Evolutionary conservation across 2,113 vertebrate genomes (phyloP).

Genomic region (Setophaga coronata): DNA sequence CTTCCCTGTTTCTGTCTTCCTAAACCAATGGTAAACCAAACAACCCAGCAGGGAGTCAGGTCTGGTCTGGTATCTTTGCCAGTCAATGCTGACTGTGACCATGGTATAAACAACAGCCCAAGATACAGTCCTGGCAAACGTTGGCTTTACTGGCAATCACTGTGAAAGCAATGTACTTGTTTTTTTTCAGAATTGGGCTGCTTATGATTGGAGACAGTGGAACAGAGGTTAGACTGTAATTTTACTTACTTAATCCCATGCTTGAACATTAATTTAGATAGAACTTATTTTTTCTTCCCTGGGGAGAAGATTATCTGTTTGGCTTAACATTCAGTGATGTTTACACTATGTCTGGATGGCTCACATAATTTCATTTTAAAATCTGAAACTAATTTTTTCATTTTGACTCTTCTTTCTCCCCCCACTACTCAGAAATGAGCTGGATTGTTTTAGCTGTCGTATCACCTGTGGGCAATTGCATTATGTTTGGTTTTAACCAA

Average conservation of each 20-base stretch:
- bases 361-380: conserved; percentile 1
- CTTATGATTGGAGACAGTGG: not conserved
- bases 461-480: not conserved
- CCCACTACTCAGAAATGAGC: not conserved
- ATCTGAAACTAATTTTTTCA: not conserved
- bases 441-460: not conserved
- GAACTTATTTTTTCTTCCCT: not conserved
- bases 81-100: not conserved
- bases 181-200: not conserved
- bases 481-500: conserved; percentile 14
- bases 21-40: not conserved
- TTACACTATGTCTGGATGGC: not conserved
- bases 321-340: not conserved
- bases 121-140: not conserved
- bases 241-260: not conserved
- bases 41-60: not conserved
- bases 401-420: not conserved
- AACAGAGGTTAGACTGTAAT: not conserved
- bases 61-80: not conserved
- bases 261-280: not conserved
- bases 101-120: not conserved
- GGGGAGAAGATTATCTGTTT: not conserved
- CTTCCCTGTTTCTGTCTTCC: not conserved
- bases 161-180: not conserved
- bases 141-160: not conserved